Evolutionary conservation across 2,888 invertebrate genomes (phyloP).

Genomic region (Embidobia sp.): DNA sequence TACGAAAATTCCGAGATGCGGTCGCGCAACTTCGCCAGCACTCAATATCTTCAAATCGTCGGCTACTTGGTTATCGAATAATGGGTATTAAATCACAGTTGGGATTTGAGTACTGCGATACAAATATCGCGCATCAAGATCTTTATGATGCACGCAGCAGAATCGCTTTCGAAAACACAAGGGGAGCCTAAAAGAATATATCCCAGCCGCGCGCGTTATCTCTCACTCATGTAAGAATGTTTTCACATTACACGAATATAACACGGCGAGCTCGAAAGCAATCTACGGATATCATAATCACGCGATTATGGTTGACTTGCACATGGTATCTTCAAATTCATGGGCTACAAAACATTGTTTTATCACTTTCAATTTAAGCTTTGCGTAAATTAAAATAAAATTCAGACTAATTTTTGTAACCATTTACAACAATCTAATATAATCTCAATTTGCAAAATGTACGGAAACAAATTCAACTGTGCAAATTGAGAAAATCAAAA

Average conservation of each 20-base stretch:
- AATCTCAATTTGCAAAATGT: no score
- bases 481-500: no score
- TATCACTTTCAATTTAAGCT: no score
- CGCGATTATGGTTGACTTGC: no score
- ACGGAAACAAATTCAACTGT: no score
- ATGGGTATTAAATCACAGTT: constrained; percentile 62
- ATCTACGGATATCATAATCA: no score
- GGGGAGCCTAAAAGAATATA: constrained; percentile 26
- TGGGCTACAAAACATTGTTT: no score
- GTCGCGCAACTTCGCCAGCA: constrained; percentile 65
- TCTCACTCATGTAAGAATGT: constrained; percentile 55
- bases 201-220: constrained; percentile 17
- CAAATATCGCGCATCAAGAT: constrained; percentile 60
- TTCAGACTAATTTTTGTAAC: no score
- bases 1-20: constrained; percentile 65
- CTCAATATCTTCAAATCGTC: constrained; percentile 69
- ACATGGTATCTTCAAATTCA: no score
- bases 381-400: no score
- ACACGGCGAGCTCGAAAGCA: no score
- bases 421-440: no score
- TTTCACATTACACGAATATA: constrained; percentile 39
- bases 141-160: constrained; percentile 59
- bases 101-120: constrained; percentile 50
- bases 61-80: constrained; percentile 64
- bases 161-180: constrained; percentile 33